Conservation (phyloP, 2,797 vertebrate species). For the Calcarius lapponicus region DNA sequence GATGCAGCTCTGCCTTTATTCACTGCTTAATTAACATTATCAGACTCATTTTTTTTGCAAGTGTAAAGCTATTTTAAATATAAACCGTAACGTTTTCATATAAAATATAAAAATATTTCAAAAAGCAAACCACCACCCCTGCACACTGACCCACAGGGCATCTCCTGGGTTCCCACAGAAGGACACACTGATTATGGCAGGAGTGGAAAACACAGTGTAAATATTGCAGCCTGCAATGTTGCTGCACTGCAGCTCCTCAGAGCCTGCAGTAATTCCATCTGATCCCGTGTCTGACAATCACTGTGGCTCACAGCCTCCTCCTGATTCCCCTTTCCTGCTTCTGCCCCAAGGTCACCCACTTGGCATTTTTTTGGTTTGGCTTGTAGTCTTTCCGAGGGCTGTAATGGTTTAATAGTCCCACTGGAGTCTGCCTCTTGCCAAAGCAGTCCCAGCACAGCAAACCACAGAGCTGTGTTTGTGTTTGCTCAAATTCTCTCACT, state of each 20-base stretch:
- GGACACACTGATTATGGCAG: fast-evolving
- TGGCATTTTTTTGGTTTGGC: not conserved
- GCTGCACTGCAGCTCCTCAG: fast-evolving
- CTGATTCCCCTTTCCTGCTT: not conserved
- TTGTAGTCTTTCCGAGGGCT: not conserved
- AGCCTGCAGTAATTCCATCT: not conserved
- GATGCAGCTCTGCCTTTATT: too few species aligned
- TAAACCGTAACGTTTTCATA: too few species aligned
- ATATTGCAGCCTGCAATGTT: not conserved
- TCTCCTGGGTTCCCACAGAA: too few species aligned
- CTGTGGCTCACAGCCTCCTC: not conserved
- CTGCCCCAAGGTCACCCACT: not conserved
- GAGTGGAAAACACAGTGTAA: fast-evolving
- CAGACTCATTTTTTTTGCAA: too few species aligned
- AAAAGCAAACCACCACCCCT: too few species aligned
- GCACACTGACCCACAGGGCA: too few species aligned
- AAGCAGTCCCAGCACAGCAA: not conserved
- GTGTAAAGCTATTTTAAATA: too few species aligned
- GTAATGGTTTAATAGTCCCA: not conserved
- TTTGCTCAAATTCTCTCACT: fast-evolving
- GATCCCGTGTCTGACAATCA: fast-evolving
- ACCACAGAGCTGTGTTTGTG: not conserved
- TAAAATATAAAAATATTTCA: too few species aligned
- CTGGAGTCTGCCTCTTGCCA: not conserved
- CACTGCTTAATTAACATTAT: too few species aligned